Evolutionary conservation across 2,797 vertebrate genomes (phyloP), one percentile per base, ranked within the genome.

Genomic region (Fratercula arctica): DNA sequence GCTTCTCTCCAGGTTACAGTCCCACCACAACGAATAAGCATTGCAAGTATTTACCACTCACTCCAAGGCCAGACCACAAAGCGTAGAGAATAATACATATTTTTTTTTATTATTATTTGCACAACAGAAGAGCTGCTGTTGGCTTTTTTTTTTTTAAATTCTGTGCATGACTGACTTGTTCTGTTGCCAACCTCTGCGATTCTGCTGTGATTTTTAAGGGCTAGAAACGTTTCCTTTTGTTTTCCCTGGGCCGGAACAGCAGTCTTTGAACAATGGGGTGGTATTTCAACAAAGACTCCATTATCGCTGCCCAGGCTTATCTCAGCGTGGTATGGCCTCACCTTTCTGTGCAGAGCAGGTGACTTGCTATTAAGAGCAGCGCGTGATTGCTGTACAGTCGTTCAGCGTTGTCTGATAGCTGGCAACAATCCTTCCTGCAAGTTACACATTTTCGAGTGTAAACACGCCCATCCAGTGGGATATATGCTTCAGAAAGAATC

Each of bases 181-280:
- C 87, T 76, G 66, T 31, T 91, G 87, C 80, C 90, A 91, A 37
- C 59, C 82, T 43, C 56, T 66, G 23, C 3, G 6, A 39, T 89
- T 93, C 68, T 53, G 48, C 72, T 46, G 86, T 24, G 51, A 53
- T 90, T 94, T 97, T 75, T 83, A 89, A 93, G 68, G 67, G 81
- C 84, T 94, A 68, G 69, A 95, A 95, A 91, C 7, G 11, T 86
- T 96, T 87, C 48, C 48, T 84, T 96, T 94, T 96, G 95, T 94
- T 94, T 67, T 73, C 82, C 77, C 73, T 17, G 66, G 59, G 67
- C 73, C 9, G 3, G 82, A 82, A 63, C 48, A 50, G 41, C 24
- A 23, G 48, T 9, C 80, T 80, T 80, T 57, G 86, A 85, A 97
- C 95, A 95, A 96, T 48, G 61, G 78, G 43, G 54, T 57, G 68